Evolutionary conservation across 92 coral and sea anemone species (phyloP), one percentile per base, ranked within the genome.

Genomic region (Siderastrea siderea): DNA sequence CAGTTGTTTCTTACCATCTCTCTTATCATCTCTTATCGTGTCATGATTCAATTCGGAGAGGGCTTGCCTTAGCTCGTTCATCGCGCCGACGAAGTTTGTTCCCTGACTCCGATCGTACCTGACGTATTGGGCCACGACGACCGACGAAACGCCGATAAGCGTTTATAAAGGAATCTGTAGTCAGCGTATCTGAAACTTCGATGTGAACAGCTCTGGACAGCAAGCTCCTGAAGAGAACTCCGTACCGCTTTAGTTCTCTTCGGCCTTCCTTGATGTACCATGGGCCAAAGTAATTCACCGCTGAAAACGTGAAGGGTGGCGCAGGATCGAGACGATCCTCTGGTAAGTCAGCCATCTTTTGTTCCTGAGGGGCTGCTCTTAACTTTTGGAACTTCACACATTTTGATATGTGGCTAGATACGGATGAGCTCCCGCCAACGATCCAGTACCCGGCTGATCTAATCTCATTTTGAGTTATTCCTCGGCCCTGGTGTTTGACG

Each of bases 191-290:
- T 2, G 54, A 65, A 2, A 60, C 74, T 3, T 84, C 82, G 7
- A 84, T 68, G 52, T 84, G 73, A 46, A 84, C 19, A 4, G 88
- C 80, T 60, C 88, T 45, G 9, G 88, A 84, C 8, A 72, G 55
- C 54, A 84, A 9, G 45, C 88, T 74, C 13, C 82, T 84, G 54
- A 84, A 84, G 9, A 86, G 54, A 10, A 71, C 83, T 2, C 73
- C 90, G 17, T 78, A 77, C 19, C 84, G 53, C 51, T 86, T 86
- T 4, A 86, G n/a, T 46, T 86, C 85, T 11, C 55, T 50, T 14
- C 90, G 79, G 8, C 77, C 70, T 10, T 86, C 79, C 52, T 78
- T 86, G 52, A 78, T 54, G n/a, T 68, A 68, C 85, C 90, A 86
- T 15, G 84, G 90, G 3, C 89, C 89, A 15, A 70, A 85, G 45